Base-by-base conservation (phyloP, 30 jellyfish, hydroid and myxozoan species). In the Rhopilema esculentum region DNA sequence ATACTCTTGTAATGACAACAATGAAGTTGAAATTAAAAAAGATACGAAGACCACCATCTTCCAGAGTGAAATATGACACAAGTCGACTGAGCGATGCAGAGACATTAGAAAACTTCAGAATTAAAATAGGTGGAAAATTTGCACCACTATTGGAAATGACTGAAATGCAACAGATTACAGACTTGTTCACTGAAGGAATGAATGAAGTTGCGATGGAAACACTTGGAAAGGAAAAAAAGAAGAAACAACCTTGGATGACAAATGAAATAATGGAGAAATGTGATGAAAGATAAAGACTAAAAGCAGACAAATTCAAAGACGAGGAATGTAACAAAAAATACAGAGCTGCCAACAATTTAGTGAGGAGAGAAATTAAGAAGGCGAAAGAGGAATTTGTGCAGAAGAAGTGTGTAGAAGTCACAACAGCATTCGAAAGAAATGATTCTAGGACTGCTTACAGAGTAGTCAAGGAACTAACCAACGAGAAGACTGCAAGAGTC, bases 171-270 rank as follows among this genome's bases (percentile, higher is more conserved):
- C 22, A 64, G 69, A 26, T 79, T 51, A 48, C 83, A 22, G 89
- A 79, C 40, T 31, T 9, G n/a, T 79, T 79, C 82, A 63, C 89
- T 7, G 82, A 79, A 79, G 82, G 82, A 30, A 64, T 79, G 89
- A 79, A 79, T 64, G 82, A 79, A 31, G 82, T 48, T 64, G 89
- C 89, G 27, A 24, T 79, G 82, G 89, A 79, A 57, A 40, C 33
- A 16, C 82, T 79, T 21, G 85, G 85, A 16, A 82, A 82, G 52
- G 85, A 69, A 29, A 69, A 82, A 50, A 82, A 49, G 49, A 82
- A 31, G 87, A 82, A 82, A 49, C 73, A 29, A 50, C 86, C 85
- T 6, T 82, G 91, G 90, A 66, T 80, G 83, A 80, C 90, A 30
- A 33, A 29, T n/a, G 91, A 66, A 69, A 82, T 67, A 24, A 25